Evolutionary conservation across 2,888 invertebrate species (phyloP).

Genomic region (Caenorhabditis imperialis): DNA sequence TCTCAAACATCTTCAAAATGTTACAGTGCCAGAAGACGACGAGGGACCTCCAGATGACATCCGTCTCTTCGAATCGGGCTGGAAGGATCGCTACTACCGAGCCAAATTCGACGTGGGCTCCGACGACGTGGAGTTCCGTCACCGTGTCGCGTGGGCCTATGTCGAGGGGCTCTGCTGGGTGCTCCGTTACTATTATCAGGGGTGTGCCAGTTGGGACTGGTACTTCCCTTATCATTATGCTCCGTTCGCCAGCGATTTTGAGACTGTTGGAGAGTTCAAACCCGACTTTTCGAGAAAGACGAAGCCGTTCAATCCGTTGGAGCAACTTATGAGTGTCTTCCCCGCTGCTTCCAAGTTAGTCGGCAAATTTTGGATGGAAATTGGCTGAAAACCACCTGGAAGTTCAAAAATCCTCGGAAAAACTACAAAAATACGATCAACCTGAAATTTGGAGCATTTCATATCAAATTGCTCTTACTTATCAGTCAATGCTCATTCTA

Average conservation of each 20-base stretch:
- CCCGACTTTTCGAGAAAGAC: constrained; percentile 91
- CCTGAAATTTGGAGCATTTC: too few species aligned
- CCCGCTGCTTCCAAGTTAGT: constrained; percentile 89
- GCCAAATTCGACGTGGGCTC: constrained; percentile 79
- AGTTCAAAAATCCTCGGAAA: too few species aligned
- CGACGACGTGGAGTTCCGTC: constrained; percentile 85
- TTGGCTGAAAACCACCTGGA: too few species aligned
- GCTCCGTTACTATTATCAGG: constrained; percentile 97
- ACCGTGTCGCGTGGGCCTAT: constrained; percentile 88
- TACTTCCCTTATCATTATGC: constrained; percentile 99
- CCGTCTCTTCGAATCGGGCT: constrained; percentile 89
- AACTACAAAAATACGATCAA: too few species aligned
- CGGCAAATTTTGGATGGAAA: too few species aligned
- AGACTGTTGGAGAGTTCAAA: constrained; percentile 84
- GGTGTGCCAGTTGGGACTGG: constrained; percentile 99
- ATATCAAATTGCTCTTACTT: too few species aligned
- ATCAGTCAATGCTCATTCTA: too few species aligned
- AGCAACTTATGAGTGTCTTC: constrained; percentile 99
- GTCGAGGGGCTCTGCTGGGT: constrained; percentile 98
- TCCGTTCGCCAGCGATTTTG: constrained; percentile 98
- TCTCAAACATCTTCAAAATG: too few species aligned
- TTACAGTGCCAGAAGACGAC: constrained; percentile 50
- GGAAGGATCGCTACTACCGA: constrained; percentile 90
- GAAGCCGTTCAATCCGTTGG: constrained; percentile 94
- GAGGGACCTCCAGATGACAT: constrained; percentile 74